Percentiles rank a stretch among this genome's conserved stretches.
Evolutionary conservation across 2,797 vertebrate genomes (phyloP).

Genomic region (Caiman crocodilus): DNA sequence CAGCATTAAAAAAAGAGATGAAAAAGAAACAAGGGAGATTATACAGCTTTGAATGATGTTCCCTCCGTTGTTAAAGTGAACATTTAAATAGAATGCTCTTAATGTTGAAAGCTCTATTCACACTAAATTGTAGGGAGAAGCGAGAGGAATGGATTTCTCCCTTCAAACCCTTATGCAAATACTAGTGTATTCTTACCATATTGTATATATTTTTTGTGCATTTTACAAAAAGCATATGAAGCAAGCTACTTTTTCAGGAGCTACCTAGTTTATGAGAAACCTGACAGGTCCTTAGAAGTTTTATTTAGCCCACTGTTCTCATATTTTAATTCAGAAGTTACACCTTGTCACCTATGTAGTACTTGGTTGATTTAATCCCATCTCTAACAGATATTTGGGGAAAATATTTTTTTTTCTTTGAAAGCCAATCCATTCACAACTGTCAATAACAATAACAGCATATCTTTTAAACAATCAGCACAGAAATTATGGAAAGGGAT

Average conservation of each 20-base stretch:
- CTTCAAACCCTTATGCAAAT: neutral
- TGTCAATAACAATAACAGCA: no score
- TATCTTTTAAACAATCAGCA: neutral
- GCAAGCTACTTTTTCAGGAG: neutral
- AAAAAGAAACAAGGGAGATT: neutral
- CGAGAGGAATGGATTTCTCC: neutral
- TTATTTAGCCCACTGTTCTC: neutral
- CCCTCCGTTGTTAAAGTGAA: neutral
- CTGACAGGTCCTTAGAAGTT: neutral
- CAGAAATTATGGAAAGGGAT: neutral
- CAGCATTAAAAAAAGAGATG: neutral
- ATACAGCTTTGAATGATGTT: neutral
- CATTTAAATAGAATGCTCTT: fast-evolving
- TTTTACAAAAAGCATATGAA: slow-evolving; percentile 8
- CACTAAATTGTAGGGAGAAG: neutral
- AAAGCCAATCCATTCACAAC: neutral
- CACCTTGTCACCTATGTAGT: neutral
- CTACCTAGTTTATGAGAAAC: neutral
- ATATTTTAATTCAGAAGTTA: neutral
- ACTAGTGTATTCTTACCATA: neutral
- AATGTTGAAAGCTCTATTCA: neutral
- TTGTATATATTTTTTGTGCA: neutral
- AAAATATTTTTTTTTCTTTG: neutral
- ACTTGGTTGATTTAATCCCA: neutral
- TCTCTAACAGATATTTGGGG: neutral